These are phyloP conservation scores for Forbesichthys papilliferus DNA, from an alignment of 2,113 vertebrate species.

Conservation along the genomic window DNA sequence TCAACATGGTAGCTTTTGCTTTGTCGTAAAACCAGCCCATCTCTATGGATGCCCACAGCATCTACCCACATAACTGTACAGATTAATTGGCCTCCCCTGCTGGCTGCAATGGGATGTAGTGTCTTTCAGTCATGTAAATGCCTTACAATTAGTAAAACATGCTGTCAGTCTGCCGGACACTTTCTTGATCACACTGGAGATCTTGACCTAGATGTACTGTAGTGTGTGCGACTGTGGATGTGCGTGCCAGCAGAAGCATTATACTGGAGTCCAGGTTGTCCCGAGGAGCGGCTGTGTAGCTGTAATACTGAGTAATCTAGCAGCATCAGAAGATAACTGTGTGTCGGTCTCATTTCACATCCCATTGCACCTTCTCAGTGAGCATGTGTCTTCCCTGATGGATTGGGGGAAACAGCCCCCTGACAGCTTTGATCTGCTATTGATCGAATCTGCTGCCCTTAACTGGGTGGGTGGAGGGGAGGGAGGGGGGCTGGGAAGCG, in stretches of 20 bases:
- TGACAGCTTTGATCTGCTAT: conserved; percentile 75
- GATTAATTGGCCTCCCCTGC: too few relatives aligned
- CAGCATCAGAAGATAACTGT: conserved; percentile 50
- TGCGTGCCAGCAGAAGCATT: conserved; percentile 6
- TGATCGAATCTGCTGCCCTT: conserved; percentile 63
- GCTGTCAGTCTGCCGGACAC: too few relatives aligned
- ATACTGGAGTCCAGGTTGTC: conserved; percentile 9
- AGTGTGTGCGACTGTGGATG: conserved; percentile 1
- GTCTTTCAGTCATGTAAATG: background rate
- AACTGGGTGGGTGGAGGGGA: conserved; percentile 49
- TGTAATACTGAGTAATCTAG: conserved; percentile 24
- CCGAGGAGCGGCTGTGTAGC: conserved; percentile 7
- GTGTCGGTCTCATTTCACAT: conserved; percentile 54
- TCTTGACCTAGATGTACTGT: background rate
- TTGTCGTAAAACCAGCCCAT: background rate
- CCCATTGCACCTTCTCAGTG: conserved; percentile 40
- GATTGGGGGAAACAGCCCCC: conserved; percentile 50
- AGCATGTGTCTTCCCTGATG: conserved; percentile 47
- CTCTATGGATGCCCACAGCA: too few relatives aligned
- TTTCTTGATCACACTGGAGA: too few relatives aligned
- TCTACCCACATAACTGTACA: too few relatives aligned
- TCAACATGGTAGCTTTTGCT: background rate
- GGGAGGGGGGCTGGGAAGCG: too few relatives aligned
- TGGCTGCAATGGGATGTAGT: too few relatives aligned
- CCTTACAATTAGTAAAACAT: background rate